Conservation (phyloP, 1,140 invertebrate genomes). For the Ruditapes philippinarum region DNA sequence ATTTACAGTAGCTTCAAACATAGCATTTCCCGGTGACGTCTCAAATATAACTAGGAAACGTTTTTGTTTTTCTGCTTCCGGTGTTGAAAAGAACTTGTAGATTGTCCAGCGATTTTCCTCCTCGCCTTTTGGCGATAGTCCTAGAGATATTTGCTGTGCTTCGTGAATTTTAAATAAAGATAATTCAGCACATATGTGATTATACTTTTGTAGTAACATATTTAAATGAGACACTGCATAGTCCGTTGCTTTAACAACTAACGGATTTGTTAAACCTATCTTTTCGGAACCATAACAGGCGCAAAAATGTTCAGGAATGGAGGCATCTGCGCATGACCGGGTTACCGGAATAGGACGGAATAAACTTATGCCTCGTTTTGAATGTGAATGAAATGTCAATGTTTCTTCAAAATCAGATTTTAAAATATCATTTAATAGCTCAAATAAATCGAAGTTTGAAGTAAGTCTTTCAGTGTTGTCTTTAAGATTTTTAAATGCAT, state of each 20-base stretch:
- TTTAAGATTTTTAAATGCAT: conserved; percentile 90
- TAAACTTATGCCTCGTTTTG: conserved; percentile 83
- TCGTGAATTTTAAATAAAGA: conserved; percentile 55
- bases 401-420: conserved; percentile 75
- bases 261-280: background rate
- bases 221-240: conserved; percentile 75
- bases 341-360: conserved; percentile 84
- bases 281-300: conserved; percentile 82
- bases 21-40: conserved; percentile 33
- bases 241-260: conserved; percentile 45
- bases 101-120: conserved; percentile 66
- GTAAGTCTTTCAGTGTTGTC: conserved; percentile 88
- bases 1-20: conserved; percentile 61
- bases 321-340: conserved; percentile 84
- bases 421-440: conserved; percentile 84
- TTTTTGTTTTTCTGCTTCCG: conserved; percentile 75
- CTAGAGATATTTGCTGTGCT: conserved; percentile 35
- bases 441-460: conserved; percentile 87
- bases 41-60: conserved; percentile 67
- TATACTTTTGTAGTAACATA: conserved; percentile 58
- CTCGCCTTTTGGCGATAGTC: conserved; percentile 55
- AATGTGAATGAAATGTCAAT: background rate
- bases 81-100: conserved; percentile 74
- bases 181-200: conserved; percentile 66
- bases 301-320: conserved; percentile 86